Base-by-base conservation (phyloP, 2,113 vertebrate genomes). In the Notarius quadriscutis region DNA sequence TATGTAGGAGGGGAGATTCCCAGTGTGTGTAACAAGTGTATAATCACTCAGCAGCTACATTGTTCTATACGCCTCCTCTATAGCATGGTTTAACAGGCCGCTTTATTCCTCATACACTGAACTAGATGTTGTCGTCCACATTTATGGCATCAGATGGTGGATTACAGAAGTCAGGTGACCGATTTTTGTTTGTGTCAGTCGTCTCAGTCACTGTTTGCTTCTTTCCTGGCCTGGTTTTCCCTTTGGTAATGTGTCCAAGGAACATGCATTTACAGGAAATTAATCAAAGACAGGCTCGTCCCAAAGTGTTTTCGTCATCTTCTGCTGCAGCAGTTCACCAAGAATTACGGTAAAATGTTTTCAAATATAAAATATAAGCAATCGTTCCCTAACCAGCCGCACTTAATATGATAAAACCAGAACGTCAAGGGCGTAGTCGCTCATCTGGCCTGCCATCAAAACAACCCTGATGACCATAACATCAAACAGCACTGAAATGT, bases 1-100 rank as follows among this genome's bases (percentile, higher is more conserved):
- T 5, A 53, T 87, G 83, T 75, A 67, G 62, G 84, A 51, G 51
- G 55, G 83, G 67, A 81, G 86, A 79, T 86, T 89, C 84, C 57
- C 50, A 17, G 77, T 84, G 50, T 80, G 58, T 53, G 20, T 60
- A 51, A 80, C 34, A n/a, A 82, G 41, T 62, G 65, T 72, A 55
- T 78, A 67, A 20, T 15, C 41, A 62, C n/a, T 25, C 62, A 75
- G 77, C 57, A 50, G 20, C 75, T 50, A 12, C 34, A 50, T 62
- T 85, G 30, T 71, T 86, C 20, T 57, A 53, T 53, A 79, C 58
- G 30, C 60, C 84, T 57, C n/a, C 51, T 9, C 55, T 51, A 30
- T 51, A 34, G 22, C 25, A 50, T 34, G 0, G 63, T 11, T 60
- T 50, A 48, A n/a, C 57, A 62, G 22, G 14, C 50, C 8, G n/a